A percentile compares a stretch with the other conserved stretches of the same genome.
Conservation (phyloP, 2,888 invertebrate species). For the Drosophila pseudotakahashii region DNA sequence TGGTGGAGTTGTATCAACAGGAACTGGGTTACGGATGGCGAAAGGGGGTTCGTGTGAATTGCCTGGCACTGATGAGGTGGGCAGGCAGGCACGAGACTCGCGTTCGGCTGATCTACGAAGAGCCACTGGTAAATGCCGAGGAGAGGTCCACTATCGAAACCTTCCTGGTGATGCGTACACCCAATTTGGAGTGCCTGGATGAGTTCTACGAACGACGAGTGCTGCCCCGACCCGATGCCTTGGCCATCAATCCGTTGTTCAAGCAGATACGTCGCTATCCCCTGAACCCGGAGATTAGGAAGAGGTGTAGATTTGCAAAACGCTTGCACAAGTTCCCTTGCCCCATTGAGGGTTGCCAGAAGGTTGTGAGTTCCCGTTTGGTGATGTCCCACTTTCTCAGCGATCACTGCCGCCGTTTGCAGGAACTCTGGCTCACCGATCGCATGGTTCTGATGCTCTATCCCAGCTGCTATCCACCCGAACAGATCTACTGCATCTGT, state of each 20-base stretch:
- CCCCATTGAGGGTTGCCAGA: conserved; percentile 4
- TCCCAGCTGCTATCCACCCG: conserved; percentile 2
- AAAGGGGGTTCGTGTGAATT: background rate
- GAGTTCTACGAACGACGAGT: conserved; percentile 3
- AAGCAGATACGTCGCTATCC: background rate
- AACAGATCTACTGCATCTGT: conserved; percentile 9
- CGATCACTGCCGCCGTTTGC: conserved; percentile 25
- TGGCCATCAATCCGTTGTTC: conserved; percentile 2
- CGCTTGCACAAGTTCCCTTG: background rate
- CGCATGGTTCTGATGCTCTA: conserved; percentile 9
- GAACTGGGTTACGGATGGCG: background rate
- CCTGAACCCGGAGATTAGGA: no score
- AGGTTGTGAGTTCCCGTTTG: background rate
- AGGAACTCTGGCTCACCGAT: conserved; percentile 34
- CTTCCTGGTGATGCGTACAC: background rate
- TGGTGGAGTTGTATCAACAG: conserved; percentile 8
- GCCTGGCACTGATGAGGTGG: conserved; percentile 7
- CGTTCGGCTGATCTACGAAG: background rate
- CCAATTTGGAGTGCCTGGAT: conserved; percentile 9
- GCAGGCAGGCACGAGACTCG: conserved; percentile 2
- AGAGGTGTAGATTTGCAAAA: no score
- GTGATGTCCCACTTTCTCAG: conserved; percentile 27
- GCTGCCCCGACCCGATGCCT: conserved; percentile 4
- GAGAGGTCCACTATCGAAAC: background rate
- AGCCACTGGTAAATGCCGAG: background rate